These are phyloP conservation scores for Columba janthina DNA, from an alignment of 2,113 vertebrate species.

Conservation along the genomic window DNA sequence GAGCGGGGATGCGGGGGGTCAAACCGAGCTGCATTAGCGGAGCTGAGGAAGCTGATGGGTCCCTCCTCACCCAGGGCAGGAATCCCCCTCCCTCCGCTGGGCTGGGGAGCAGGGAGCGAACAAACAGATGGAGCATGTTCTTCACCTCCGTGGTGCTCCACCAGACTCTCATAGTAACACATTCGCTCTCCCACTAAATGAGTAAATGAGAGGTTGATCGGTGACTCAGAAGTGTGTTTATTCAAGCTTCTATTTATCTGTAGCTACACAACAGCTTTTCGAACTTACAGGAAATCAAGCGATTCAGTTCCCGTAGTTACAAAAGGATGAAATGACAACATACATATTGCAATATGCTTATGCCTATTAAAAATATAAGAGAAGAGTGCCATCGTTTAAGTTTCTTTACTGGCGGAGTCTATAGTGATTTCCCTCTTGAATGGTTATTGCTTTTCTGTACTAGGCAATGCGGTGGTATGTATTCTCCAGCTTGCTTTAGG, in stretches of 20 bases:
- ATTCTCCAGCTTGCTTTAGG: neutral
- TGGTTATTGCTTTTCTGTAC: neutral
- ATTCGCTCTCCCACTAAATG: constrained; percentile 6
- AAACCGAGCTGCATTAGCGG: fast-evolving
- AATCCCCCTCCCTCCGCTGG: neutral
- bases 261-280: neutral
- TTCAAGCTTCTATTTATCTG: neutral
- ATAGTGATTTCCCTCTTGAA: neutral
- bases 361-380: neutral
- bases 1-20: fast-evolving
- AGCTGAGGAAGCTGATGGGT: neutral
- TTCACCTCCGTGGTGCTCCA: neutral
- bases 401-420: neutral
- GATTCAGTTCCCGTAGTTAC: neutral
- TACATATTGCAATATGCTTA: neutral
- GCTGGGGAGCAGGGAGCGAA: neutral
- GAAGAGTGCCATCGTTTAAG: neutral
- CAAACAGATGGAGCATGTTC: neutral
- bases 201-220: constrained; percentile 35
- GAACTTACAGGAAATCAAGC: neutral
- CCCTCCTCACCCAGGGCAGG: neutral
- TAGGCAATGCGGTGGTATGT: neutral
- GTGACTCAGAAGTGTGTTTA: constrained; percentile 46
- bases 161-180: neutral
- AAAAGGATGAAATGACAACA: neutral